Base-by-base conservation (phyloP, 2,888 invertebrate species). In the Bombyx huttoni region DNA sequence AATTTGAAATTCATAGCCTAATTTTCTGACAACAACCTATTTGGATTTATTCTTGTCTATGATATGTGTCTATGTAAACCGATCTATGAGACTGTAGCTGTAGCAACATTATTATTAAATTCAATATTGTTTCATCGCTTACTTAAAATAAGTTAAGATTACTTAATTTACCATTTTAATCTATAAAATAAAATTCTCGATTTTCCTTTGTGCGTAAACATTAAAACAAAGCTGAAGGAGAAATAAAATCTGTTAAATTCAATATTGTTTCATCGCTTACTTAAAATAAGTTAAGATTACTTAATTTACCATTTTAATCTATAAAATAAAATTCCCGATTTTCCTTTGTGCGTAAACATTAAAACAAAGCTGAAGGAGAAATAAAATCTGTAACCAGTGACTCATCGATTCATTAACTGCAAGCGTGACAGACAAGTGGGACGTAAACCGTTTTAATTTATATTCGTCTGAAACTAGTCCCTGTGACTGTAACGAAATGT, bases 401-500 rank as follows among this genome's bases (percentile, higher is more conserved):
- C 40, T 12, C 9, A 10, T 40, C 12, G 9, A 40, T 40, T 40
- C 8, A 40, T 40, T 40, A 40, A 40, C 40, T 40, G 40, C 40
- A 40, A 40, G 40, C 40, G 53, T 49, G 54, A 47, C 49, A 53
- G 52, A 52, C 54, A 33, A 52, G 53, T 47, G 49, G 53, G 53
- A 60, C 60, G 45, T 65, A 63, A 63, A 61, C 49, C 53, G 40
- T 54, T 54, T 59, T 60, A 57, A 65, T 61, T 64, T 61, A 62
- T 13, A 33, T 68, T 60, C 58, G 57, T 60, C 60, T 60, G 56
- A 57, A 58, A 40, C 63, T 65, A 64, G 59, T 50, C 63, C 63
- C 65, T 63, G 59, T 75, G 68, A 73, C 66, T 48, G 48, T 52
- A 62, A 65, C 60, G 58, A 57, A 54, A 63, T 75, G 78, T 66